Evolutionary conservation across 1,140 invertebrate species (phyloP).

Genomic region (Amphibalanus amphitrite): DNA sequence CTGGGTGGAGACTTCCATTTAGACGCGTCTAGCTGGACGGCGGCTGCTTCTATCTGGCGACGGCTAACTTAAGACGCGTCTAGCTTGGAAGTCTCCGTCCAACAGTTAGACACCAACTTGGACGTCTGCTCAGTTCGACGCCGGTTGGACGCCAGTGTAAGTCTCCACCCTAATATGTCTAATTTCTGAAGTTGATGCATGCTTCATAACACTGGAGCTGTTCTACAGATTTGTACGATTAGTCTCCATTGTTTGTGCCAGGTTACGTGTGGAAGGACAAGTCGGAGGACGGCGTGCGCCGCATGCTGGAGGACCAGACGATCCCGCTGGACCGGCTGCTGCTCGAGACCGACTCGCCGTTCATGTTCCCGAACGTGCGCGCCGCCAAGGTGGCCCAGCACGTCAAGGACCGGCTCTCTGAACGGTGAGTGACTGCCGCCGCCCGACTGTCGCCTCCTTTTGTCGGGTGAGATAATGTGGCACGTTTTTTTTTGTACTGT

Average conservation of each 20-base stretch:
- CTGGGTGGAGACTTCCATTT: too few relatives aligned
- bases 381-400: conserved; percentile 73
- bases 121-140: too few relatives aligned
- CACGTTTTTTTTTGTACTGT: too few relatives aligned
- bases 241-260: too few relatives aligned
- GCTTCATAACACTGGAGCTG: not conserved
- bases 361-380: conserved; percentile 88
- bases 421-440: conserved; percentile 36
- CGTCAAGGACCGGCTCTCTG: conserved; percentile 69
- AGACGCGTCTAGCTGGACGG: too few relatives aligned
- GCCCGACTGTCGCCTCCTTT: conserved; percentile 8
- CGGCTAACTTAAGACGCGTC: too few relatives aligned
- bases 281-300: conserved; percentile 69
- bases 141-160: too few relatives aligned
- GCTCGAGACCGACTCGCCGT: conserved; percentile 84
- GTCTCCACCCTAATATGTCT: too few relatives aligned
- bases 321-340: conserved; percentile 66
- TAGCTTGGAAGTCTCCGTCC: too few relatives aligned
- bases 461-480: conserved; percentile 9
- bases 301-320: conserved; percentile 56
- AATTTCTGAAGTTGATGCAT: not conserved
- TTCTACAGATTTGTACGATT: not conserved
- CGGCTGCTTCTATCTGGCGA: too few relatives aligned
- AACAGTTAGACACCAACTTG: too few relatives aligned
- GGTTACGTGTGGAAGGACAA: conserved; percentile 89